Evolutionary conservation across 1,140 invertebrate species (phyloP), one percentile per base, ranked within the genome.

Genomic region (Heterodera schachtii): DNA sequence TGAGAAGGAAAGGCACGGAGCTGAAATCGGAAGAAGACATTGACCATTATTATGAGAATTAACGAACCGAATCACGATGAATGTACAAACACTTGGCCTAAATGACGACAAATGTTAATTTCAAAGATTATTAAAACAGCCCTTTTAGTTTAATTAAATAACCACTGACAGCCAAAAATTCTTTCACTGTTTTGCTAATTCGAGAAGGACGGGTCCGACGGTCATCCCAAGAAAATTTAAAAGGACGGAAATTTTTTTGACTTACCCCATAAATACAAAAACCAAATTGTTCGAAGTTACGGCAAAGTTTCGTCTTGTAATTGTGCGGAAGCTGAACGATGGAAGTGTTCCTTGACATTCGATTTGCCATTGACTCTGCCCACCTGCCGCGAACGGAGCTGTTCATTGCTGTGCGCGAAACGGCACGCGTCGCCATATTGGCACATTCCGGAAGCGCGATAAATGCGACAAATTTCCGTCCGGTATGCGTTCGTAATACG

Each of bases 261-360:
- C 57, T 64, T 64, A 64, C 19, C 41, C 75, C 75, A 52, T 76
- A 52, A n/a, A 52, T 52, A 3, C 75, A 76, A 76, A 57, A 52
- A 44, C 75, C 19, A 52, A 19, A 9, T 76, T 47, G 6, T 6
- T 43, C 49, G 47, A 47, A 76, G n/a, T 76, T 76, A 41, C 47
- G 46, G 57, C 75, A 76, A 21, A 76, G 75, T 9, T 46, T 47
- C 2, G 75, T 76, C n/a, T 76, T 76, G n/a, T 76, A 76, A n/a
- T 76, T 76, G 7, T 41, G 75, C 57, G 57, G 75, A 8, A 60
- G 19, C 75, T 76, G 57, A 31, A 31, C 31, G 31, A 31, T 0
- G 31, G 1, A 31, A 31, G 31, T 31, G 31, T 31, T 31, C 31
- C 31, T 0, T 31, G 31, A 1, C 31, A 31, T 31, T 31, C 31